A percentile compares a stretch with the other conserved stretches of the same genome.
Evolutionary conservation across 2,113 vertebrate species (phyloP).

Genomic region (Ptyas mucosa): DNA sequence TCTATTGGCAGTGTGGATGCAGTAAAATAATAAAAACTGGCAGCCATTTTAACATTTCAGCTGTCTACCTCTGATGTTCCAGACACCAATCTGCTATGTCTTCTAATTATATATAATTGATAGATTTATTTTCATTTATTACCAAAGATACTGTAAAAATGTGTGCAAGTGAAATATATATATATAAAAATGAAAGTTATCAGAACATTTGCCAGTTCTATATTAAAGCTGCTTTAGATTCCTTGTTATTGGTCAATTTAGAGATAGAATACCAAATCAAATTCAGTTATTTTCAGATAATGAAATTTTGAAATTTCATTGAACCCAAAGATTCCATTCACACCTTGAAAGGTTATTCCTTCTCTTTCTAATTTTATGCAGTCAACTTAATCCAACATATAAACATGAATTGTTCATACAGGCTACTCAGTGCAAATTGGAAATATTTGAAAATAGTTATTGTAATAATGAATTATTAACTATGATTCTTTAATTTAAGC

Average conservation of each 20-base stretch:
- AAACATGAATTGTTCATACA: not conserved
- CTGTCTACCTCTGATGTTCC: not conserved
- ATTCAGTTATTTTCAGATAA: not conserved
- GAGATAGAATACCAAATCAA: not conserved
- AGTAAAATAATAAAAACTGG: not conserved
- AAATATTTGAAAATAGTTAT: not conserved
- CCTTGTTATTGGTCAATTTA: not conserved
- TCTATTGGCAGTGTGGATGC: not conserved
- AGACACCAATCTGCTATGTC: not conserved
- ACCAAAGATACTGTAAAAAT: not conserved
- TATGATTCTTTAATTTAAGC: too few species aligned
- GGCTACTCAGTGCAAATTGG: not conserved
- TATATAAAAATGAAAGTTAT: not conserved
- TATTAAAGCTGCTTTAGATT: not conserved
- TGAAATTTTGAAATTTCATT: not conserved
- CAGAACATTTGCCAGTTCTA: not conserved
- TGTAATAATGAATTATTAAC: not conserved
- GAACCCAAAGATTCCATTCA: not conserved
- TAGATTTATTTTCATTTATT: not conserved
- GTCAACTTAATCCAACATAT: not conserved
- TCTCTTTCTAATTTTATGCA: not conserved
- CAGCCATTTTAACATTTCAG: not conserved
- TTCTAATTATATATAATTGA: constrained; percentile 1
- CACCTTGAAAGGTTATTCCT: not conserved
- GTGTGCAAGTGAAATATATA: not conserved